Evolutionary conservation across 2,888 invertebrate genomes (phyloP).

Genomic region (Apodemia mormo): DNA sequence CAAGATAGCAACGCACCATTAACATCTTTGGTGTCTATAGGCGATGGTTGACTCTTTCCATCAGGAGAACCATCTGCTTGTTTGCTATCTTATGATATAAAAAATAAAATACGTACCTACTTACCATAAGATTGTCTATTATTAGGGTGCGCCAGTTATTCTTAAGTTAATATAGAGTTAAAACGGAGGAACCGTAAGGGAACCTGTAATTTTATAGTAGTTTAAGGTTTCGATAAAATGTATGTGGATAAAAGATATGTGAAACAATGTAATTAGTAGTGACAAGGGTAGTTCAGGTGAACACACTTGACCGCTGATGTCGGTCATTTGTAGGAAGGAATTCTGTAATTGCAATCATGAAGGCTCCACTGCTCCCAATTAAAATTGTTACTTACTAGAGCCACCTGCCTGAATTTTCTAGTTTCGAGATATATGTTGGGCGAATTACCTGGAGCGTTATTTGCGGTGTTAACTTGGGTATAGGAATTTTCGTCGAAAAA

Average conservation of each 20-base stretch:
- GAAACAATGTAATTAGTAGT: constrained; percentile 3
- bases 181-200: no score
- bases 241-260: not conserved
- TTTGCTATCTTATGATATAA: no score
- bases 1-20: no score
- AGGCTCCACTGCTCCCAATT: constrained; percentile 6
- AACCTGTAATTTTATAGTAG: no score
- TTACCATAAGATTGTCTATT: no score
- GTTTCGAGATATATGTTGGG: not conserved
- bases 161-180: no score
- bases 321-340: not conserved
- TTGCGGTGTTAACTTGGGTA: not conserved
- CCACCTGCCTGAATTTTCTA: constrained; percentile 1
- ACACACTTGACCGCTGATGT: not conserved
- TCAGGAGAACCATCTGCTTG: no score
- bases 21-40: no score
- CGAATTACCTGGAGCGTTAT: not conserved
- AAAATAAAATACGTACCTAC: no score
- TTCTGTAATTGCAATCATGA: constrained; percentile 12
- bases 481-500: not conserved
- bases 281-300: constrained; percentile 4
- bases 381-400: constrained; percentile 8
- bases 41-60: no score
- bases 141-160: no score
- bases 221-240: not conserved